Base-by-base conservation (phyloP, 1,140 invertebrate species). In the Oryzaephilus surinamensis region DNA sequence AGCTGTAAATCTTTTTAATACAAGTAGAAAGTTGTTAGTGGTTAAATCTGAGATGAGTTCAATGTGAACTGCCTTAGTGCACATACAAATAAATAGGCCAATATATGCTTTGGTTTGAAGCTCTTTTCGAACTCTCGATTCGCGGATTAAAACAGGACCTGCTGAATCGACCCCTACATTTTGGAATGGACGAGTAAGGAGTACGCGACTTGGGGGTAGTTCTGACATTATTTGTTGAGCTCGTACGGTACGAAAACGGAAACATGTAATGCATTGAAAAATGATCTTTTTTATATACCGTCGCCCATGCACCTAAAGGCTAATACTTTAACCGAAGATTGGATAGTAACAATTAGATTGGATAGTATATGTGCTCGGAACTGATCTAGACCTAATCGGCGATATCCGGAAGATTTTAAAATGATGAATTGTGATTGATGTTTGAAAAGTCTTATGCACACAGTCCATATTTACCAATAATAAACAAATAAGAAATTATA, bases 1-100 rank as follows among this genome's bases (percentile, higher is more conserved):
- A 8, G 46, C 32, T 6, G 59, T 32, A 35, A 66, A 64, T 11
- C 62, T 30, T 11, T 50, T 34, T 3, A 61, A 41, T 7, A 55
- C 48, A 32, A 51, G 38, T 30, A 55, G 14, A 52, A 52, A 51
- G 18, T 41, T 30, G 6, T 50, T 34, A 0, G 50, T 41, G 1
- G 46, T 38, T 16, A 44, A 41, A 41, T 54, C 46, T 23, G 30
- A 33, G 1, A 52, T 47, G 1, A 54, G 21, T 32, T 65, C 58
- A 8, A 65, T 20, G 34, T 61, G 56, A 14, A 57, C 33, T 8
- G 53, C 51, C 23, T 50, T 54, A 0, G 42, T 36, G 14, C 33
- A 7, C 39, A 37, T 38, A 30, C 41, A 41, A 18, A 43, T 24
- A 17, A 32, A 44, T 17, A 35, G 1, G 18, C 30, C 28, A 7